Conservation (phyloP, 2,888 invertebrate genomes). For the Aethes cnicana region DNA sequence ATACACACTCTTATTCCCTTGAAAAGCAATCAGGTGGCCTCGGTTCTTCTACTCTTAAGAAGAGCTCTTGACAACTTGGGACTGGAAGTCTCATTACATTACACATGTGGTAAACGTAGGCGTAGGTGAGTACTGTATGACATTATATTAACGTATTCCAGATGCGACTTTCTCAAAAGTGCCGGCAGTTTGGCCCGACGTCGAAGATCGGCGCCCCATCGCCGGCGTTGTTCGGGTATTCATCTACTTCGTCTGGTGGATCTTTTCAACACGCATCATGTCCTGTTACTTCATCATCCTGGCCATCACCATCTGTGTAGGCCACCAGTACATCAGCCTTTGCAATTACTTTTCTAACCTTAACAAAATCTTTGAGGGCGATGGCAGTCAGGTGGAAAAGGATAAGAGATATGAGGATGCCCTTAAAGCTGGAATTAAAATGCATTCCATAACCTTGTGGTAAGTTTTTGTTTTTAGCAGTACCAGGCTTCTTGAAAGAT, state of each 20-base stretch:
- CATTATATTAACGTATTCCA: background rate
- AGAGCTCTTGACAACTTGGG: background rate
- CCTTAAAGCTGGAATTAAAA: conserved; percentile 19
- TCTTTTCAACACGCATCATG: conserved; percentile 10
- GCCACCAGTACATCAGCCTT: conserved; percentile 10
- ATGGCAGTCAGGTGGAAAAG: background rate
- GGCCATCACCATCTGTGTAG: conserved; percentile 8
- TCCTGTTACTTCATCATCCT: conserved; percentile 13
- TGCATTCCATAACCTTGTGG: conserved; percentile 18
- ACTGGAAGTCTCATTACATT: no score
- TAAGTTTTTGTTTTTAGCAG: background rate
- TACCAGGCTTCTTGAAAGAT: no score
- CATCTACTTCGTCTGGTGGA: conserved; percentile 17
- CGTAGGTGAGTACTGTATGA: background rate
- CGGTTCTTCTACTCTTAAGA: background rate
- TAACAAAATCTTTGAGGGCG: conserved; percentile 1
- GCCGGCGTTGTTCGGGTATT: conserved; percentile 13
- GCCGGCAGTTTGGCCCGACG: conserved; percentile 24
- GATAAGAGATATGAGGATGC: conserved; percentile 17
- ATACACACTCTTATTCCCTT: no score
- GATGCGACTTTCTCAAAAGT: conserved; percentile 22
- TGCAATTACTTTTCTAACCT: conserved; percentile 12
- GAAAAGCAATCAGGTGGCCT: no score
- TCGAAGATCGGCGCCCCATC: background rate
- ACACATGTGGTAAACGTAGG: no score